phyloP scores from a whole-genome alignment of 2,888 invertebrate genomes.

The Conus canariensis region DNA sequence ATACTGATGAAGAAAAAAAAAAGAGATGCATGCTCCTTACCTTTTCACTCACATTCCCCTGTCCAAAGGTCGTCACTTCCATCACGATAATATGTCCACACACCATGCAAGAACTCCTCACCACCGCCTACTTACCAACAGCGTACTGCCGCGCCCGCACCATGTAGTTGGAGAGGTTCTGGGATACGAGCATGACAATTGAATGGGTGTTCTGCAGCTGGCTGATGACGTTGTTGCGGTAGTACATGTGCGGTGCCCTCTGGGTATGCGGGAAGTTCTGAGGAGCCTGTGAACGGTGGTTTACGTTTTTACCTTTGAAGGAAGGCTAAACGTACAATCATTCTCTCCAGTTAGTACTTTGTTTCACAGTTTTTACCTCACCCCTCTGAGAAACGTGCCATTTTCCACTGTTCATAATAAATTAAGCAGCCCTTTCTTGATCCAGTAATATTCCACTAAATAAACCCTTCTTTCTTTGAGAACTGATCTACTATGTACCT shows the following conservation, averaged over 20 bases:
- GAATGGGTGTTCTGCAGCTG: constrained; percentile 94
- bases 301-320: neutral
- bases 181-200: constrained; percentile 94
- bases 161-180: constrained; percentile 93
- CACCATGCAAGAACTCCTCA: no score
- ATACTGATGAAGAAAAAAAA: no score
- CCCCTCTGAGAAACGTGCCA: no score
- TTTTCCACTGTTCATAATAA: no score
- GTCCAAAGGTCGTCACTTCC: no score
- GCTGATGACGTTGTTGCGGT: constrained; percentile 89
- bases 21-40: no score
- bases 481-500: no score
- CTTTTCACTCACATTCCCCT: no score
- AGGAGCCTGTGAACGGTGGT: constrained; percentile 66
- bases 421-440: no score
- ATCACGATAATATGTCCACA: no score
- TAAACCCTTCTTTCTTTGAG: no score
- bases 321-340: neutral
- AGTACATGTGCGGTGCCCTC: constrained; percentile 76
- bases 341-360: neutral
- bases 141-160: constrained; percentile 87
- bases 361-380: neutral
- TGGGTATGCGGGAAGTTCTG: constrained; percentile 77
- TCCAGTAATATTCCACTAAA: no score
- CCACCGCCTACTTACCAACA: constrained; percentile 75